phyloP scores from a whole-genome alignment of 1,140 invertebrate genomes.

The Campoletis sonorensis region DNA sequence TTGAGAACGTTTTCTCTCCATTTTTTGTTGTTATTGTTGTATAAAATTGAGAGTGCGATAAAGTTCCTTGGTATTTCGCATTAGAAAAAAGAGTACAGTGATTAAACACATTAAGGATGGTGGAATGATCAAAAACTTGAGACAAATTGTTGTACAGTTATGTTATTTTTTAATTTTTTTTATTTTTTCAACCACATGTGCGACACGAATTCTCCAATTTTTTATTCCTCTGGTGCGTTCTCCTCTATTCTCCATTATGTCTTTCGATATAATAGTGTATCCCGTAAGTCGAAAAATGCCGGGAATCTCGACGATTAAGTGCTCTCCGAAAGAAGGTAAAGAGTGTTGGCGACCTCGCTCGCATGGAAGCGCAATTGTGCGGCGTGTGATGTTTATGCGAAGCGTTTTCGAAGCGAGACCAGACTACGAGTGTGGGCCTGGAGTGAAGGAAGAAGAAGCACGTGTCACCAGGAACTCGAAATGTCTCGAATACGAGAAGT shows the following conservation, averaged over 20 bases:
- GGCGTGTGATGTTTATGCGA: conserved; percentile 12
- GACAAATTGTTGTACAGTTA: no score
- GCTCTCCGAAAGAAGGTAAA: not conserved
- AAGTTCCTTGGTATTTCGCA: not conserved
- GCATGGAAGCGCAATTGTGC: not conserved
- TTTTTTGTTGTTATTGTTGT: not conserved
- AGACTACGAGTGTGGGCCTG: not conserved
- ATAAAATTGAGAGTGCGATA: conserved; percentile 3
- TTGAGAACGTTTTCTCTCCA: not conserved
- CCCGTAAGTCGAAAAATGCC: conserved; percentile 16
- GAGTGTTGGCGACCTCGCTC: conserved; percentile 1
- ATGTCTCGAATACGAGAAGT: not conserved
- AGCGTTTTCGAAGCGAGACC: conserved; percentile 27
- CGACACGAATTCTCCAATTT: not conserved
- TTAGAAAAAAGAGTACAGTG: not conserved
- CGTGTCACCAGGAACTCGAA: not conserved
- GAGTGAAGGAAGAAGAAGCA: not conserved
- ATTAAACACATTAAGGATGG: not conserved
- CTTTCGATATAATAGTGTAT: conserved; percentile 22
- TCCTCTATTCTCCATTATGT: not conserved
- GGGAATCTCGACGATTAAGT: conserved; percentile 2
- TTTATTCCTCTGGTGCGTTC: not conserved
- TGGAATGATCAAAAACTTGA: not conserved
- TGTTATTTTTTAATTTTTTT: not conserved
- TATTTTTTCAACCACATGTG: not conserved